phyloP scores from a whole-genome alignment of 1,140 invertebrate genomes.

The Micrasema minimum region DNA sequence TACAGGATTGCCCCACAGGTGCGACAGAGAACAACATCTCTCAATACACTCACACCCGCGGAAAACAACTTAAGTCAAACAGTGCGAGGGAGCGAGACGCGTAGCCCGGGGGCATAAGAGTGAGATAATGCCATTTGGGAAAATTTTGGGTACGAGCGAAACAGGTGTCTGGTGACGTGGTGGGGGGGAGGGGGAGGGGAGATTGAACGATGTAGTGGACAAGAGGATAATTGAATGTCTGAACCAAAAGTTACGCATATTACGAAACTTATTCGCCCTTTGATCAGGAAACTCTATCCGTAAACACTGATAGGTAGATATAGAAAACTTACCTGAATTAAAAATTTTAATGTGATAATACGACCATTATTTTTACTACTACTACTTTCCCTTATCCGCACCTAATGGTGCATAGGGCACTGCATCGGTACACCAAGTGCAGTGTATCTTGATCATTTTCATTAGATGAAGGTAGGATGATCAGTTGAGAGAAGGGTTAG shows the following conservation, averaged over 20 bases:
- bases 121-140: conserved; percentile 18
- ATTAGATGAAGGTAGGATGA: too few species aligned
- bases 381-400: too few species aligned
- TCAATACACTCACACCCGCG: neutral
- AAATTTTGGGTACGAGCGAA: conserved; percentile 6
- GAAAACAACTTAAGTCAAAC: conserved; percentile 23
- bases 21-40: neutral
- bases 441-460: too few species aligned
- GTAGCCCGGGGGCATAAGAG: neutral
- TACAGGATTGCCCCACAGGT: conserved; percentile 10
- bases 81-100: conserved; percentile 1
- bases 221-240: conserved; percentile 38
- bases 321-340: too few species aligned
- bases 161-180: neutral
- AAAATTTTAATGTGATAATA: too few species aligned
- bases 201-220: conserved; percentile 3
- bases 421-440: too few species aligned
- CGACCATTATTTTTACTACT: too few species aligned
- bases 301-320: too few species aligned
- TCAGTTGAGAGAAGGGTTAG: too few species aligned
- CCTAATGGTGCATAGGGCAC: too few species aligned
- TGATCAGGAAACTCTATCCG: neutral
- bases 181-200: neutral
- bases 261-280: conserved; percentile 5
- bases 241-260: conserved; percentile 16